phyloP scores from a whole-genome alignment of 2,888 invertebrate species.

The Callinectes sapidus region DNA sequence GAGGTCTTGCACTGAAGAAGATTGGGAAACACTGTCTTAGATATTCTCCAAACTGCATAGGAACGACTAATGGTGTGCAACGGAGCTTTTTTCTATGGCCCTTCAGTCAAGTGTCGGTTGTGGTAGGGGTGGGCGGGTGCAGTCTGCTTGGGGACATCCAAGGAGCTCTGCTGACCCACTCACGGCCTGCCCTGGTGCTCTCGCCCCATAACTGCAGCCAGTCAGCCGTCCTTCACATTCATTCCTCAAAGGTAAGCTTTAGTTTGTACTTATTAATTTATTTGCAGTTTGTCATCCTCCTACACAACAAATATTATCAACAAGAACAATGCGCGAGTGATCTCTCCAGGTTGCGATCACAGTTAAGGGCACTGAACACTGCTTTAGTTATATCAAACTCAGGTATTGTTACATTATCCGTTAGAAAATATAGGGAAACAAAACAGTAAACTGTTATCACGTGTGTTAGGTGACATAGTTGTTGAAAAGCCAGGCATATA shows the following conservation, averaged over 20 bases:
- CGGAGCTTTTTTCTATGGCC: background rate
- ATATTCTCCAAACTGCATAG: background rate
- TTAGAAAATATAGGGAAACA: background rate
- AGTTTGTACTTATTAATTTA: background rate
- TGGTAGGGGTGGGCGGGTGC: constrained; percentile 1
- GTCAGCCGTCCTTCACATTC: background rate
- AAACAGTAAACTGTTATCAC: background rate
- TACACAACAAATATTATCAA: no score
- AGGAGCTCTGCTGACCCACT: background rate
- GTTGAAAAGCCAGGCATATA: background rate
- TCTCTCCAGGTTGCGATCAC: background rate
- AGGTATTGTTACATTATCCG: background rate
- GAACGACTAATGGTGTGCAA: background rate
- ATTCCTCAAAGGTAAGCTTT: background rate
- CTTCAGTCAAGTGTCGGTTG: background rate
- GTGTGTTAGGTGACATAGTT: background rate
- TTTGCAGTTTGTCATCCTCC: background rate
- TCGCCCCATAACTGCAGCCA: constrained; percentile 4
- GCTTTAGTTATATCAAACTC: background rate
- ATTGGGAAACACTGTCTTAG: no score
- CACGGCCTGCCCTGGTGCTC: background rate
- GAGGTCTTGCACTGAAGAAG: no score
- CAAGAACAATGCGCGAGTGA: background rate
- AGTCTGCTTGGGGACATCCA: background rate
- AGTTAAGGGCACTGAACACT: background rate